Evolutionary conservation across 2,888 invertebrate genomes (phyloP).

Genomic region (Temnothorax rugatulus): DNA sequence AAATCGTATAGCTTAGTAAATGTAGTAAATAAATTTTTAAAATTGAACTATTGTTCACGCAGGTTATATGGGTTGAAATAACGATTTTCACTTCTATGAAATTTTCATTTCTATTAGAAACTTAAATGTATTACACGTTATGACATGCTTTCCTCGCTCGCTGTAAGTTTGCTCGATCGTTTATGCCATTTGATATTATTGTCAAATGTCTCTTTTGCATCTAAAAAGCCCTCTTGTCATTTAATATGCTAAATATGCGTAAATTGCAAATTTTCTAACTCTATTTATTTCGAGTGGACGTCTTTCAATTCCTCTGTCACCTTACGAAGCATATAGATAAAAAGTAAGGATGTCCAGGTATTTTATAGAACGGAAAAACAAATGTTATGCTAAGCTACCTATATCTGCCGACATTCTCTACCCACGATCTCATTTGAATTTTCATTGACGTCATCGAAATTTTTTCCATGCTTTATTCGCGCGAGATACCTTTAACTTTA

Average conservation of each 20-base stretch:
- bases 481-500: neutral
- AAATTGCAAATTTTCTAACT: conserved; percentile 11
- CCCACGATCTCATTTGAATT: conserved; percentile 33
- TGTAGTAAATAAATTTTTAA: neutral
- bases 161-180: neutral
- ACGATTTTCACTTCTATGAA: neutral
- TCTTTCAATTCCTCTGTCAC: conserved; percentile 14
- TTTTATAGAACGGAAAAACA: conserved; percentile 7
- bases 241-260: neutral
- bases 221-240: neutral
- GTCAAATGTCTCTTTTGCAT: conserved; percentile 14
- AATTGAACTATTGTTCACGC: neutral
- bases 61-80: neutral
- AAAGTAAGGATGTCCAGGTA: neutral
- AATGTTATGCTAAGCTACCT: neutral
- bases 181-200: neutral
- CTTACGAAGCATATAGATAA: neutral
- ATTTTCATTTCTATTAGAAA: neutral
- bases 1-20: neutral
- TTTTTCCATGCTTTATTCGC: conserved; percentile 9
- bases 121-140: neutral
- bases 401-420: conserved; percentile 16
- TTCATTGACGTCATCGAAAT: conserved; percentile 15
- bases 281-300: neutral
- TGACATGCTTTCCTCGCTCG: neutral